Base-by-base conservation (phyloP, 1,140 invertebrate species). In the Bombus sylvicola region DNA sequence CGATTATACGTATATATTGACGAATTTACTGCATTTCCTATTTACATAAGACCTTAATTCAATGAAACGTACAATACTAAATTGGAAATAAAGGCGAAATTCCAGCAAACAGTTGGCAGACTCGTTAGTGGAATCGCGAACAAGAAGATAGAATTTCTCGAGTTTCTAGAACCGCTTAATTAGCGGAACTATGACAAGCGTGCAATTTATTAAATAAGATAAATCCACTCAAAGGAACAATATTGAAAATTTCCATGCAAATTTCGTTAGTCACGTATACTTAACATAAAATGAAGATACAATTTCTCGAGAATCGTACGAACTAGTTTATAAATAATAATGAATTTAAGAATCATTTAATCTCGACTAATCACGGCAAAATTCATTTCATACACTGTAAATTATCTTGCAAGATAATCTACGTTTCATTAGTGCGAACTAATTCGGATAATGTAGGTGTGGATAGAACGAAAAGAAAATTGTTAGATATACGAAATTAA, bases 111-210 rank as follows among this genome's bases (percentile, higher is more conserved):
- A 77, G 37, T n/a, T 22, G 43, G 25, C 62, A 25, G 34, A 39
- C 68, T 80, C 41, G 57, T 85, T 80, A 85, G 34, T 34, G 25
- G 81, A 41, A 77, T 77, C 41, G 73, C 62, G 41, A 68, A 37
- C 59, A 69, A 39, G 66, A 31, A 80, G 68, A 80, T 71, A 22
- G 74, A 80, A 80, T 72, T 85, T 79, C 83, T 76, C 83, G 66
- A 80, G 83, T 85, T 79, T 77, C 76, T 72, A 80, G 41, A 41
- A 64, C 28, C 77, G 31, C 28, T 34, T 85, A 85, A 85, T 85
- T 85, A 73, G 77, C 83, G 66, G 41, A 79, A 85, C 76, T 73
- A 62, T 41, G 76, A 64, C 57, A 47, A 22, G 83, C 68, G 41
- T 37, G 53, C 57, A 64, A 73, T 72, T 62, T 47, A 64, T 71